Percentiles rank a stretch among this genome's conserved stretches.
Evolutionary conservation across 2,888 invertebrate genomes (phyloP).

Genomic region (Drosophila kanekoi): DNA sequence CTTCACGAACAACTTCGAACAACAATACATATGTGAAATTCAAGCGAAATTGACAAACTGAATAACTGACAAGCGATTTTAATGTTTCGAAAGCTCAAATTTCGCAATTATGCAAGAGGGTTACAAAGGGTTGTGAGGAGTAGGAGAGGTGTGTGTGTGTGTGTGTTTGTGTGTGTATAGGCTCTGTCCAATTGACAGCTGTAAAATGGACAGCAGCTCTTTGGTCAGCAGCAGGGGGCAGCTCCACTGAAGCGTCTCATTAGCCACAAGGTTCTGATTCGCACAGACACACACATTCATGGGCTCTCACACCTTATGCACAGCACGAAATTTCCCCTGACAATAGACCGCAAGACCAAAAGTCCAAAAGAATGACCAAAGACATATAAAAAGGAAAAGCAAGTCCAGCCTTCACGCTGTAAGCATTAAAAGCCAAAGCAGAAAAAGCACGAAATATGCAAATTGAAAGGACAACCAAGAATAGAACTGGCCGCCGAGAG

Average conservation of each 20-base stretch:
- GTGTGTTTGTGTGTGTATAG: neutral
- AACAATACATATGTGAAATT: conserved; percentile 1
- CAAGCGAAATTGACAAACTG: conserved; percentile 29
- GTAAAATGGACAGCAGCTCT: conserved; percentile 31
- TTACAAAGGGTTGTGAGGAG: neutral
- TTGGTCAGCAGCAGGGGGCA: conserved; percentile 9
- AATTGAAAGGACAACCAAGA: conserved; percentile 72
- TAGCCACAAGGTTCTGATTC: conserved; percentile 46
- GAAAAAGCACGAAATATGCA: conserved; percentile 64
- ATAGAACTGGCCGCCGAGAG: conserved; percentile 9
- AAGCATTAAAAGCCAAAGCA: conserved; percentile 41
- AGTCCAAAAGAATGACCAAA: conserved; percentile 53
- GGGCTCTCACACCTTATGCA: conserved; percentile 42
- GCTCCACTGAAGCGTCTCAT: conserved; percentile 38
- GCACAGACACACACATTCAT: conserved; percentile 36
- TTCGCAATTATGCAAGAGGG: conserved; percentile 56
- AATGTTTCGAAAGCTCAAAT: conserved; percentile 44
- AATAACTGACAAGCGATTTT: conserved; percentile 47
- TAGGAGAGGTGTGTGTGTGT: no score
- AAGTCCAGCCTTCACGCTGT: conserved; percentile 33
- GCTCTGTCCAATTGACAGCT: conserved; percentile 32
- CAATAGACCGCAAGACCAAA: conserved; percentile 64
- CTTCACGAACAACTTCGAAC: conserved; percentile 3
- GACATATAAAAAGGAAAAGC: conserved; percentile 44
- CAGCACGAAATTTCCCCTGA: conserved; percentile 71